Base-by-base conservation (phyloP, 2,113 vertebrate genomes). In the Campylomormyrus tamandua region DNA sequence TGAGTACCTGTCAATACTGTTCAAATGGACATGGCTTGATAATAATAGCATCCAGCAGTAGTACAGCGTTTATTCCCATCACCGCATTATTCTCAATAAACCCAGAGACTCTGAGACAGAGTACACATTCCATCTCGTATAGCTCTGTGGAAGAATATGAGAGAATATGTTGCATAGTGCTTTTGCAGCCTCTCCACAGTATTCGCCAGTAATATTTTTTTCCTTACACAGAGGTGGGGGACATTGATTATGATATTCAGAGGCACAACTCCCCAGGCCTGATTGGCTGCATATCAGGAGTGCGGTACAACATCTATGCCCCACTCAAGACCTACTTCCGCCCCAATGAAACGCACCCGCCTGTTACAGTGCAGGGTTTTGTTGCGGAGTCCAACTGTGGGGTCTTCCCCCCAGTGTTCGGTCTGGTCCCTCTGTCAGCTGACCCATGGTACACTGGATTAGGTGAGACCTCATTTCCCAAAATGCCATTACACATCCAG, bases 371-470 rank as follows among this genome's bases (percentile, higher is more conserved):
- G 8, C 96, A 97, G 8, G 98, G 98, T 2, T 96, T 96, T 0
- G 95, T 99, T 87, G 96, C 98, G 0, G 98, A 99, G 92, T 99
- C 98, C 0, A 98, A 95, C 94, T 99, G 98, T 15, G 98, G 97
- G 10, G 98, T 98, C 8, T 97, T 98, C 95, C 97, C 97, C 24
- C 96, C 97, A 8, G 94, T 96, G 27, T 92, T 97, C 74, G 92
- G 97, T 56, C 96, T 97, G 87, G 96, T 99, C 77, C 97, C 98
- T 0, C 97, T 97, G 1, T 98, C 99, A 90, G 97, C 96, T 24
- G 98, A 99, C 84, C 98, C 98, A 4, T 99, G 98, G 98, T 99
- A 98, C 92, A 97, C 98, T 70, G 95, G 95, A 80, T 96, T 96
- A 94, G 98, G 98, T 99, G 90, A 92, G 92, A 90, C 49, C 24